phyloP scores from a whole-genome alignment of 2,797 vertebrate genomes.

The Xenopus petersii region DNA sequence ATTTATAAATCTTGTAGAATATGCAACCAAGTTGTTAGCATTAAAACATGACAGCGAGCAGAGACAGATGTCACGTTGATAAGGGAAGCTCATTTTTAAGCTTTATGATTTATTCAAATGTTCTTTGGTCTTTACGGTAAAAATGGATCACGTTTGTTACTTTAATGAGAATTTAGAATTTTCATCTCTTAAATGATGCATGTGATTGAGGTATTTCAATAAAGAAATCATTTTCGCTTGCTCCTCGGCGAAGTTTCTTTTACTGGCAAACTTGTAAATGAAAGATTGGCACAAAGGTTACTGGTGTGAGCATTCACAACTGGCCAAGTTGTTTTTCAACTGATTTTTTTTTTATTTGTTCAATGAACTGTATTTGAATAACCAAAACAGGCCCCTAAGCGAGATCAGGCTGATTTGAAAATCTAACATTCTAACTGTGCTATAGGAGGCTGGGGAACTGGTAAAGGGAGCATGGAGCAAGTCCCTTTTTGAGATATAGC shows the following conservation, averaged over 20 bases:
- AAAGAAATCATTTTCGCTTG: slow-evolving; percentile 33
- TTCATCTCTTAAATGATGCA: slow-evolving; percentile 39
- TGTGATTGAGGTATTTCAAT: slow-evolving; percentile 35
- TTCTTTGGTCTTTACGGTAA: slow-evolving; percentile 48
- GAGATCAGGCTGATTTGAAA: no score
- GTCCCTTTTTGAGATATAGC: no score
- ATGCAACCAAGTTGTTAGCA: slow-evolving; percentile 68
- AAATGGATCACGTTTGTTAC: slow-evolving; percentile 48
- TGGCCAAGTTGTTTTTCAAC: not conserved
- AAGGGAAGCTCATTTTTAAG: slow-evolving; percentile 53
- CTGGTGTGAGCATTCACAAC: not conserved
- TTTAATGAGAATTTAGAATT: slow-evolving; percentile 47
- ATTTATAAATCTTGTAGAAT: slow-evolving; percentile 77
- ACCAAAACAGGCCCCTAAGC: no score
- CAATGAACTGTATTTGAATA: no score
- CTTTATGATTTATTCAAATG: slow-evolving; percentile 53
- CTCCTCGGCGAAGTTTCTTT: slow-evolving; percentile 1
- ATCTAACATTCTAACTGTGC: no score
- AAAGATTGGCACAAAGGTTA: not conserved
- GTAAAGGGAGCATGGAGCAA: no score
- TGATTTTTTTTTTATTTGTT: not conserved
- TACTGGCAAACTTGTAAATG: slow-evolving; percentile 2
- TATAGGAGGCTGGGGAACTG: no score
- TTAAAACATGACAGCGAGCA: slow-evolving; percentile 61
- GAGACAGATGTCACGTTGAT: slow-evolving; percentile 67